These are phyloP conservation scores for Drosophila kikkawai DNA, from an alignment of 1,140 invertebrate species.

Conservation along the genomic window DNA sequence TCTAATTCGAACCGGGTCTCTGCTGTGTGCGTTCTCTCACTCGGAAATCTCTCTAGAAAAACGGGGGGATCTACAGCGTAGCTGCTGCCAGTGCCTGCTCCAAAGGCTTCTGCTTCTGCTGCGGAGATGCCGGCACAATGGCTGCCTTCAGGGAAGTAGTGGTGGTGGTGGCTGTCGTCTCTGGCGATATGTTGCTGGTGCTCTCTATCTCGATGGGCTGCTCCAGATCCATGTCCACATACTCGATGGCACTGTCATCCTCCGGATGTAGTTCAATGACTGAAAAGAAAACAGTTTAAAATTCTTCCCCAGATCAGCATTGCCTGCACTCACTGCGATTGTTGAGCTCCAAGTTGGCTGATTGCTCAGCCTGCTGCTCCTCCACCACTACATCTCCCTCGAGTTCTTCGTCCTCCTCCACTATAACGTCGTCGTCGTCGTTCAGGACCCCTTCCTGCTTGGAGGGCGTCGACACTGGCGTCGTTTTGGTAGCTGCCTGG, in stretches of 20 bases:
- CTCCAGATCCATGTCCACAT: constrained; percentile 79
- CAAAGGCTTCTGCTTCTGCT: constrained; percentile 22
- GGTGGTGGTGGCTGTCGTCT: constrained; percentile 33
- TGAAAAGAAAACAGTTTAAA: constrained; percentile 17
- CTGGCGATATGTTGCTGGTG: constrained; percentile 64
- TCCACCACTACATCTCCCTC: constrained; percentile 32
- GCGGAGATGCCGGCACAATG: constrained; percentile 29
- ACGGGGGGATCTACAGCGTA: constrained; percentile 33
- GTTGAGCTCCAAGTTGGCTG: constrained; percentile 48
- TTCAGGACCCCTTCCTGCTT: constrained; percentile 51
- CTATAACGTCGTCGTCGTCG: constrained; percentile 69
- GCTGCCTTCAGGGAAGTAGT: constrained; percentile 52
- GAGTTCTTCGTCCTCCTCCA: constrained; percentile 59
- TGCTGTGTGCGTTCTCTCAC: constrained; percentile 61
- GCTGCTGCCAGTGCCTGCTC: constrained; percentile 37
- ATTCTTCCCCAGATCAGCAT: neutral
- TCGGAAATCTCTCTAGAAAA: constrained; percentile 21
- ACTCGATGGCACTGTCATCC: constrained; percentile 79
- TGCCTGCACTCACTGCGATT: constrained; percentile 54
- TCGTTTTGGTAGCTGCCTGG: constrained; percentile 85
- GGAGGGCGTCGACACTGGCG: constrained; percentile 28
- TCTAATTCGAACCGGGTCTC: constrained; percentile 68
- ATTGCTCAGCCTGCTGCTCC: constrained; percentile 15
- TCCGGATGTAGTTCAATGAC: constrained; percentile 76
- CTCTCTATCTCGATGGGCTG: constrained; percentile 75